Evolutionary conservation across 2,113 vertebrate species (phyloP).

Genomic region (Rissa tridactyla): DNA sequence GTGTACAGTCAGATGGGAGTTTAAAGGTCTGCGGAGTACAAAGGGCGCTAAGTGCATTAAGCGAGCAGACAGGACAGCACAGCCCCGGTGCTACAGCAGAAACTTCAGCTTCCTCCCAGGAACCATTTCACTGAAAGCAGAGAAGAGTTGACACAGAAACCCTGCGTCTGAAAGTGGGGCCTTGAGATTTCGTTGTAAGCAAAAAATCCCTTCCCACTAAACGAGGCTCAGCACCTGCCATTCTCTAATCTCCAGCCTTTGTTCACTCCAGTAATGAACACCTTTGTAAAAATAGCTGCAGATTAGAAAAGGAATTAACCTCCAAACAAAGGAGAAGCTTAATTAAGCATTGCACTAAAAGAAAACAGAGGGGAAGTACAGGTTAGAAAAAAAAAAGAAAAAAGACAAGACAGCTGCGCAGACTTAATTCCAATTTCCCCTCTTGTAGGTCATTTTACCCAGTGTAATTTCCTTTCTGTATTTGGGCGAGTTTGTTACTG

Average conservation of each 20-base stretch:
- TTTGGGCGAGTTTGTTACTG: background rate
- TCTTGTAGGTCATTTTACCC: conserved; percentile 36
- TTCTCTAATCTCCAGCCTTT: conserved; percentile 4
- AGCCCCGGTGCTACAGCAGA: background rate
- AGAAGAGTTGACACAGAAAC: background rate
- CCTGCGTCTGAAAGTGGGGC: background rate
- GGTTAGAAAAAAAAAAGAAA: background rate
- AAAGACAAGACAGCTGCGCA: background rate
- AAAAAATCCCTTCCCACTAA: background rate
- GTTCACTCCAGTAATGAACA: background rate
- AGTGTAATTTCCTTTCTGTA: conserved; percentile 36
- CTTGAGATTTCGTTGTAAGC: accelerated
- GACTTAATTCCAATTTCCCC: conserved; percentile 22
- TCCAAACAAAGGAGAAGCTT: conserved; percentile 33
- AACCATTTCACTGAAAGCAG: background rate
- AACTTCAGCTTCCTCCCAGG: background rate
- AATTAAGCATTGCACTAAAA: background rate
- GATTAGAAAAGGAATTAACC: conserved; percentile 38
- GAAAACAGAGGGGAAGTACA: conserved; percentile 8
- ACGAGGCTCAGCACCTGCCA: background rate
- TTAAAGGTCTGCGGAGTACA: background rate
- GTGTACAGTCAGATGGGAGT: background rate
- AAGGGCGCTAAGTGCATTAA: background rate
- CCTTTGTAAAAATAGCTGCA: conserved; percentile 27
- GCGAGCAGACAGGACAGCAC: background rate